Base-by-base conservation (phyloP, 1,140 invertebrate genomes). In the Drosophila lacteicornis region DNA sequence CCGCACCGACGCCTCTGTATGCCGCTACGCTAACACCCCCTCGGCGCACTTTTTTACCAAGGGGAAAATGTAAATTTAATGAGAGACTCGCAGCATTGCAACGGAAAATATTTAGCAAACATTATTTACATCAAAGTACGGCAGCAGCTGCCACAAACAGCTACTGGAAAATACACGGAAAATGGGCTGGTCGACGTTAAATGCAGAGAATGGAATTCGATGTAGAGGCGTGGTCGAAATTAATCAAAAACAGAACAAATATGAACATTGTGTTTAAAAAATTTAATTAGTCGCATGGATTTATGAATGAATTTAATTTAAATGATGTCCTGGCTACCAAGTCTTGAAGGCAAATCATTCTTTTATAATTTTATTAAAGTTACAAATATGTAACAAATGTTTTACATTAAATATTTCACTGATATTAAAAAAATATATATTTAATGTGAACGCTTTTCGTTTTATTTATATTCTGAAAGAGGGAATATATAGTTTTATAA, bases 51-150 rank as follows among this genome's bases (percentile, higher is more conserved):
- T 76, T 86, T 77, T 77, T 55, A 59, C 49, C 53, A 51, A 43
- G 59, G 17, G 62, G 53, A 79, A 87, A 87, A 87, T 87, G 84
- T 84, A 84, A 87, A 87, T 87, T 87, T 87, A 87, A 87, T 87
- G 85, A 81, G 81, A 68, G 83, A 62, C 65, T 75, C 43, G 71
- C 78, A 66, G 73, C 61, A 79, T 42, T 74, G 49, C 67, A 84
- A 65, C 61, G 60, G 67, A 42, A 83, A 87, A 80, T 67, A 80
- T 85, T 84, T 75, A 69, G 83, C 77, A 71, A 80, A 78, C 82
- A 87, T 86, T 87, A 87, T 87, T 80, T 87, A 87, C 80, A 87
- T 87, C 84, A 88, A 80, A 82, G 69, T 62, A 62, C 61, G 70
- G 62, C 79, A 79, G 53, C 82, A 82, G 82, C 70, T 74, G 69